Base-by-base conservation (phyloP, 2,113 vertebrate genomes). In the Galemys pyrenaicus region DNA sequence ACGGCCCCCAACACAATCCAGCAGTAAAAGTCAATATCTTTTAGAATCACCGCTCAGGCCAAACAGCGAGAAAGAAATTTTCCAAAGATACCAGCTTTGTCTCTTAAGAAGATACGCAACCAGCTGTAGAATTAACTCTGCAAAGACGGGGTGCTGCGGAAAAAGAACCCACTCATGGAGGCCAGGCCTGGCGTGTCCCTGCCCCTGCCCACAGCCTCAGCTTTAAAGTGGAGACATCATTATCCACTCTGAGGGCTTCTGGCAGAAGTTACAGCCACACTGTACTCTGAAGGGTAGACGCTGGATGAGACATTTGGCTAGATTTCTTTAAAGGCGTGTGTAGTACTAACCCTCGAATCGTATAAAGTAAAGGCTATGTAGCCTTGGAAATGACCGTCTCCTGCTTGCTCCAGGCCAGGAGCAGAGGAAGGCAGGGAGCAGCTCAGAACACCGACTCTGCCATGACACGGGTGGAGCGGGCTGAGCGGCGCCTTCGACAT, bases 51-150 rank as follows among this genome's bases (percentile, higher is more conserved):
- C 41, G 65, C 19, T 78, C 67, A 54, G 13, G n/a, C 41, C 58
- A 93, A 91, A 73, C 46, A 56, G 35, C 64, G 32, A 74, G 86
- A 92, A 67, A 51, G 37, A 91, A 77, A 87, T 54, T 62, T 70
- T 28, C 67, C 56, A 82, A 30, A 92, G 65, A 84, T 2, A 83
- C 0, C 2, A 68, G 71, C 11, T 11, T 1, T 73, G 1, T 58
- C 67, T 84, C 85, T 64, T 67, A 60, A 39, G 46, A 84, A 82
- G 62, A 89, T 0, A 20, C 35, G 46, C 19, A 54, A 60, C n/a
- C 8, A 17, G 22, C 26, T 26, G 2, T 7, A 12, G 32, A 68
- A 89, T 0, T 41, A 4, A 44, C 24, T 82, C 41, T 65, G 70
- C 24, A 64, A 37, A 65, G 56, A 71, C 80, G 44, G 22, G 6